Conservation (phyloP, 2,888 invertebrate species). For the Eupithecia centaureata region DNA sequence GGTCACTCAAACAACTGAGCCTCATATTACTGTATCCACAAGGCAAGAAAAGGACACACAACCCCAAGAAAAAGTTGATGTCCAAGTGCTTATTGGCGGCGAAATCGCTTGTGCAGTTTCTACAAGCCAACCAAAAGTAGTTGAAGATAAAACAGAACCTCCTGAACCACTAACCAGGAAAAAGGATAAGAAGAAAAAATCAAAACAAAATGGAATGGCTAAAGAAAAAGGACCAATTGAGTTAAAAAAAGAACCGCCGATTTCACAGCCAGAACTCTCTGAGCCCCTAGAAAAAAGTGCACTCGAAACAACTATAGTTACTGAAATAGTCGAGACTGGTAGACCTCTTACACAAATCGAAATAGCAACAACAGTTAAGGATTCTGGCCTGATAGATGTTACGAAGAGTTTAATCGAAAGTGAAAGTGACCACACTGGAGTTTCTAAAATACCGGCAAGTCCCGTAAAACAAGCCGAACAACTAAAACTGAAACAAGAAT, state of each 20-base stretch:
- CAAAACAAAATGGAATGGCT: conserved; percentile 9
- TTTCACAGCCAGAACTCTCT: neutral
- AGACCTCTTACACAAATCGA: conserved; percentile 9
- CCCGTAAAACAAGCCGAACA: conserved; percentile 22
- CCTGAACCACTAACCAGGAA: conserved; percentile 13
- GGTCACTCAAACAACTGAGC: conserved; percentile 41
- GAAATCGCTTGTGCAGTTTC: conserved; percentile 49
- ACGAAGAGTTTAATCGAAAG: conserved; percentile 54
- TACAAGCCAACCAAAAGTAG: conserved; percentile 17
- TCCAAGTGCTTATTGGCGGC: conserved; percentile 47
- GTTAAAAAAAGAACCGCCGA: neutral
- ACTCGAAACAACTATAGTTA: conserved; percentile 8
- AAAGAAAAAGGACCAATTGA: conserved; percentile 15
- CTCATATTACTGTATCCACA: conserved; percentile 35
- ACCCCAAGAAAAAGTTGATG: conserved; percentile 40
- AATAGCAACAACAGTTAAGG: conserved; percentile 33
- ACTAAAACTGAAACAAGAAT: conserved; percentile 3
- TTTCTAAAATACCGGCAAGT: conserved; percentile 41
- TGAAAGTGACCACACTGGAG: conserved; percentile 54
- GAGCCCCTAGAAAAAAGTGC: conserved; percentile 6
- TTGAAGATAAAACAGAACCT: conserved; percentile 26
- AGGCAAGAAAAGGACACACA: conserved; percentile 20
- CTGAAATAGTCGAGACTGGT: conserved; percentile 10
- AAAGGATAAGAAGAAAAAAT: conserved; percentile 13
- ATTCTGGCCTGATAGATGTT: conserved; percentile 46